These are phyloP conservation scores for Nicator chloris DNA, from an alignment of 2,113 vertebrate genomes.

Conservation along the genomic window DNA sequence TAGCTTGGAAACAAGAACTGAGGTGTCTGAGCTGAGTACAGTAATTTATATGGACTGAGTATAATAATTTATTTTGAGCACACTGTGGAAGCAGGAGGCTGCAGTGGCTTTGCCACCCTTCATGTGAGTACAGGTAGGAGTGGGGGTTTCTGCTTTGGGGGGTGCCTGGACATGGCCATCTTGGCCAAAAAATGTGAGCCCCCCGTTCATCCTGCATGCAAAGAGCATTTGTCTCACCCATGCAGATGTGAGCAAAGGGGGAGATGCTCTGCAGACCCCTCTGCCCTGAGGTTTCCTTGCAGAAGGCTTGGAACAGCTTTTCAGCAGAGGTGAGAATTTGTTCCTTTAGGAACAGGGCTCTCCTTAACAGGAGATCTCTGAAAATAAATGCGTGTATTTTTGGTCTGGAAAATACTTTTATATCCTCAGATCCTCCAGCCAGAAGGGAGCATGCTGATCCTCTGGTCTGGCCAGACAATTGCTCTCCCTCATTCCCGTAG, in stretches of 20 bases:
- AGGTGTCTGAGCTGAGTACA: background rate
- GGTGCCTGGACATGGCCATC: background rate
- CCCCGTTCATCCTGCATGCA: rapidly evolving
- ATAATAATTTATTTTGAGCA: background rate
- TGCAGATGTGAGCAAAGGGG: background rate
- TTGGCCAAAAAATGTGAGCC: background rate
- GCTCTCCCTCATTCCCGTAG: background rate
- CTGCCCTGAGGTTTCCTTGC: background rate
- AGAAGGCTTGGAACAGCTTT: background rate
- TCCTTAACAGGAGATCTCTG: background rate
- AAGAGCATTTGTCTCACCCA: rapidly evolving
- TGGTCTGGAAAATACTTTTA: background rate
- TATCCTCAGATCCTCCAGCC: background rate
- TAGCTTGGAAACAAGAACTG: background rate
- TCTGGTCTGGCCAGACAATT: background rate
- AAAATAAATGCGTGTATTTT: background rate
- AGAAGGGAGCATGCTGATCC: background rate
- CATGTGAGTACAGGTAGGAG: background rate
- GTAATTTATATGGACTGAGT: background rate
- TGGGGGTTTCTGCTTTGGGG: background rate
- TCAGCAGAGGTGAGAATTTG: background rate
- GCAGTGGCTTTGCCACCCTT: background rate
- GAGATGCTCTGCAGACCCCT: background rate
- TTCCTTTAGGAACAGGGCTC: background rate
- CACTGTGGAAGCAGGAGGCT: background rate